phyloP scores from a whole-genome alignment of 2,888 invertebrate species.

The Netelia melanura region DNA sequence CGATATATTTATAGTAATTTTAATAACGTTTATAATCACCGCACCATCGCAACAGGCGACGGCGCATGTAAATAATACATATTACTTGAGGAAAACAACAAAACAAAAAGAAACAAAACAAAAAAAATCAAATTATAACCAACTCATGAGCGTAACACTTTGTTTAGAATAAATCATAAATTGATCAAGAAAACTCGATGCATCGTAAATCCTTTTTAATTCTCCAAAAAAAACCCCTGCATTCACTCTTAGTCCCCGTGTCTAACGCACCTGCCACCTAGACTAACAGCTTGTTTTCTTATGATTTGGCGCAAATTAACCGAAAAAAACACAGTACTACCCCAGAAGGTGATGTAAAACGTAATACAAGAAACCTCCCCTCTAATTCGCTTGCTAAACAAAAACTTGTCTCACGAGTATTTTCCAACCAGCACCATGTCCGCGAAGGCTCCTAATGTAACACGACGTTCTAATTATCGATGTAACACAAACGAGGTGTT shows the following conservation, averaged over 20 bases:
- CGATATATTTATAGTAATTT: slow-evolving; percentile 84
- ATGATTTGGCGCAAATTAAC: slow-evolving; percentile 70
- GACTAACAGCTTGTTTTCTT: slow-evolving; percentile 80
- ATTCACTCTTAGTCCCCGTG: slow-evolving; percentile 42
- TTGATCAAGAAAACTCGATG: slow-evolving; percentile 80
- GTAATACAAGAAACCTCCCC: not conserved
- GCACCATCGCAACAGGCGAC: slow-evolving; percentile 74
- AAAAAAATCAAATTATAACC: slow-evolving; percentile 78
- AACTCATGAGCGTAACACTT: slow-evolving; percentile 83
- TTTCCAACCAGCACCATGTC: slow-evolving; percentile 39
- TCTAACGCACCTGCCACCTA: slow-evolving; percentile 67
- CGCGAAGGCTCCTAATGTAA: not conserved
- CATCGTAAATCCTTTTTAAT: slow-evolving; percentile 72
- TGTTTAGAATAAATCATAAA: slow-evolving; percentile 85
- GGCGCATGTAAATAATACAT: slow-evolving; percentile 82
- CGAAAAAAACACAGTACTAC: slow-evolving; percentile 76
- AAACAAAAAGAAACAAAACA: slow-evolving; percentile 70
- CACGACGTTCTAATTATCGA: not conserved
- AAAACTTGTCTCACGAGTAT: slow-evolving; percentile 26
- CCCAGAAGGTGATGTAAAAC: slow-evolving; percentile 31
- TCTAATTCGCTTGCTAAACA: slow-evolving; percentile 33
- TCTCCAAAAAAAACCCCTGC: slow-evolving; percentile 24
- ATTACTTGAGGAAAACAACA: slow-evolving; percentile 75
- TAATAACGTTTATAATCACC: slow-evolving; percentile 84
- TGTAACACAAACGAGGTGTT: not conserved